Base-by-base conservation (phyloP, 2,888 invertebrate species). In the Peribatodes rhomboidaria region DNA sequence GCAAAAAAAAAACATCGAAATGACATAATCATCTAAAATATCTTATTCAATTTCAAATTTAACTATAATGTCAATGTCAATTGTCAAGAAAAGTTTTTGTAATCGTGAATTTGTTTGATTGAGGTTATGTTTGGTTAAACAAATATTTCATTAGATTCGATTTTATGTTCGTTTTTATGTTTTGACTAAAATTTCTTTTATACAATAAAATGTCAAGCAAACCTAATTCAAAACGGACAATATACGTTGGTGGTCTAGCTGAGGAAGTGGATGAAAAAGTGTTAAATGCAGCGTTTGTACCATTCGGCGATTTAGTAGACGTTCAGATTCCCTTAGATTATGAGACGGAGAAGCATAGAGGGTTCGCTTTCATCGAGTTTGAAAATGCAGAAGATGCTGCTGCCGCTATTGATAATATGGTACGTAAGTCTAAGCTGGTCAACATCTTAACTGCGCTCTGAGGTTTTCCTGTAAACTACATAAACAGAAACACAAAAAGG, bases 301-400 rank as follows among this genome's bases (percentile, higher is more conserved):
- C 99, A 1, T 99, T 99, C 87, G 99, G 99, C 9, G 99, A 99
- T 86, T 96, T 99, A 65, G 96, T 98, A n/a, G 99, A 99, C 86
- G 97, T 99, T 47, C 98, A 99, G 92, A 98, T 99, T 86, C 99
- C 99, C 10, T 94, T 99, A 54, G 99, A 99, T 93, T 99, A 99
- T 94, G 99, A 99, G 89, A 96, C 97, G 59, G 98, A 99, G 83
- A 98, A 98, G 82, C 99, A 99, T 83, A 94, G 99, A 81, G 99
- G 99, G n/a, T 99, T 99, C 92, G 99, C 99, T 0, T 99, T 99
- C 86, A 97, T 99, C 71, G 99, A 99, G 91, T 99, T 98, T 92
- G 99, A 99, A 91, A 95, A 96, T 73, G 97, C 98, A 9, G 99
- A 99, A 92, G 99, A 99, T 95, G 99, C 99, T n/a, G 97, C 98